Percentiles rank a stretch among this genome's conserved stretches.
These are phyloP conservation scores for Patella ulyssiponensis DNA, from an alignment of 2,888 invertebrate species.

Conservation along the genomic window DNA sequence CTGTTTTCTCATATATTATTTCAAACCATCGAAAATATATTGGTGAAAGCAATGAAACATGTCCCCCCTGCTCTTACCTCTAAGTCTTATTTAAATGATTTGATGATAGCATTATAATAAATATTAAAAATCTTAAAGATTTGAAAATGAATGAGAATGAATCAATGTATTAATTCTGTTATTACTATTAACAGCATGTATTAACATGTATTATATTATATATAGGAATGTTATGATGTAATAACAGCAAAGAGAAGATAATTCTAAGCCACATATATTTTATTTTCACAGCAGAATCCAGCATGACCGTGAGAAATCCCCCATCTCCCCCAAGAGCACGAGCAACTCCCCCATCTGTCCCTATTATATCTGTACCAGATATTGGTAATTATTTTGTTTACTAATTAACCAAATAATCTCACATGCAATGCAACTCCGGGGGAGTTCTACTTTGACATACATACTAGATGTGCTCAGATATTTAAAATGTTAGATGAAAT, in stretches of 20 bases:
- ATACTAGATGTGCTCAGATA: no score
- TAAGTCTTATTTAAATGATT: neutral
- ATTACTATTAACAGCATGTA: neutral
- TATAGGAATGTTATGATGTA: neutral
- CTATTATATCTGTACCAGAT: neutral
- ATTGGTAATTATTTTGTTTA: neutral
- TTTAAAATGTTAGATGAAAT: no score
- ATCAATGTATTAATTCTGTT: neutral
- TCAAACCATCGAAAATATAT: constrained; percentile 26
- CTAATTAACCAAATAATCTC: no score
- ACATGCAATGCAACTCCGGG: no score
- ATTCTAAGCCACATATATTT: neutral
- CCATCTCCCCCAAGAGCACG: neutral
- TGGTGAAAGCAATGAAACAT: constrained; percentile 27
- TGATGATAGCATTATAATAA: neutral
- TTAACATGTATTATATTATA: neutral
- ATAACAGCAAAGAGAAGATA: no score
- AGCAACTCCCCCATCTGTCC: neutral
- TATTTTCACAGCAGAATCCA: constrained; percentile 2
- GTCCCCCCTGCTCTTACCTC: constrained; percentile 14
- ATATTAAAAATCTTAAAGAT: neutral
- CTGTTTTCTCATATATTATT: neutral
- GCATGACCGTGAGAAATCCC: neutral
- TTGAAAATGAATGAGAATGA: neutral
- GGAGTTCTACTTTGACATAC: no score